A percentile compares a stretch with the other conserved stretches of the same genome.
These are phyloP conservation scores for Thalassoma bifasciatum DNA, from an alignment of 2,113 vertebrate genomes.

Conservation along the genomic window DNA sequence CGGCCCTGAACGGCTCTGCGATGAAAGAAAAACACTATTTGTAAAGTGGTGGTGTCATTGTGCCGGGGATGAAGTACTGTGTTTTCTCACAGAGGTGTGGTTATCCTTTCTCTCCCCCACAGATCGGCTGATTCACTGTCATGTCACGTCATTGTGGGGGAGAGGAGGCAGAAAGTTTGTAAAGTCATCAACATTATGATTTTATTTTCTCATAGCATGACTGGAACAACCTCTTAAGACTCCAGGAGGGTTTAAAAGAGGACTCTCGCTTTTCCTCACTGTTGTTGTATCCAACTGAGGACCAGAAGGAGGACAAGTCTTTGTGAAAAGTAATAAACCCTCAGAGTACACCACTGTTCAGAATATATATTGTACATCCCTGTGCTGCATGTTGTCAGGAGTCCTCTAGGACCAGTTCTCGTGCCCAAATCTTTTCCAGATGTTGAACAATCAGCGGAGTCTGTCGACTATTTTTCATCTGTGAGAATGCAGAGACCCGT, in stretches of 20 bases:
- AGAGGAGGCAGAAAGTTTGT: constrained; percentile 9
- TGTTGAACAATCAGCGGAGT: constrained; percentile 74
- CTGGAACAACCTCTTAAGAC: background rate
- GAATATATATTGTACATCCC: constrained; percentile 59
- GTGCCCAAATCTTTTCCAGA: constrained; percentile 78
- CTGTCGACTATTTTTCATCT: constrained; percentile 65
- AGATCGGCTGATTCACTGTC: constrained; percentile 15
- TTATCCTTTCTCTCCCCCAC: constrained; percentile 15
- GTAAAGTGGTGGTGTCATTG: constrained; percentile 4
- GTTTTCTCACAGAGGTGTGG: constrained; percentile 50
- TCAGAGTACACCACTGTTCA: constrained; percentile 22
- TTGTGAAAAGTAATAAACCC: constrained; percentile 40
- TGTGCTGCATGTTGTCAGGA: constrained; percentile 50
- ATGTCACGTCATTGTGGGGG: constrained; percentile 43
- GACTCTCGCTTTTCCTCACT: background rate
- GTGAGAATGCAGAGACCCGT: constrained; percentile 37
- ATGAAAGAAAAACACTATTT: constrained; percentile 25
- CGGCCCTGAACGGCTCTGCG: constrained; percentile 11
- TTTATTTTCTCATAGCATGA: background rate
- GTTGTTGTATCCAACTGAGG: background rate
- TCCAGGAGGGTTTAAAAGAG: constrained; percentile 18
- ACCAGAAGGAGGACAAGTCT: constrained; percentile 16
- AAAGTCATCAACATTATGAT: constrained; percentile 3
- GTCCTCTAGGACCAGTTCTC: constrained; percentile 67
- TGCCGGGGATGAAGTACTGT: constrained; percentile 36